A percentile compares a stretch with the other conserved stretches of the same genome.
phyloP scores from a whole-genome alignment of 2,888 invertebrate species.

The Caenorhabditis drosophilae region DNA sequence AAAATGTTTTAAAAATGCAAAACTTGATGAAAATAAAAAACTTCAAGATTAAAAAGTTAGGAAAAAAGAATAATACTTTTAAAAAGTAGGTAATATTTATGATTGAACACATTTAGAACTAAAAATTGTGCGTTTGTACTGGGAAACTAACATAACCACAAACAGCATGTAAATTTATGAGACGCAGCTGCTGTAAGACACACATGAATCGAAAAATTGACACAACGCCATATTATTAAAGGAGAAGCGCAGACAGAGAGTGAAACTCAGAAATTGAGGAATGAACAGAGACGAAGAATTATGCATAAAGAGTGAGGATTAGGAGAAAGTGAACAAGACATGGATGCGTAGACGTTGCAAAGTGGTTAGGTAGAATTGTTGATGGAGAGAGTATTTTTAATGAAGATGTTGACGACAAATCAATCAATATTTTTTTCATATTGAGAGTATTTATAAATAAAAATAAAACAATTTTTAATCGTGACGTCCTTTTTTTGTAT shows the following conservation, averaged over 20 bases:
- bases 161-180: neutral
- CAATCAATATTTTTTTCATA: slow-evolving; percentile 4
- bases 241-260: too few relatives aligned
- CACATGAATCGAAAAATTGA: too few relatives aligned
- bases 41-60: neutral
- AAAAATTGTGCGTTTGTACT: slow-evolving; percentile 2
- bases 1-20: neutral
- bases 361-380: neutral
- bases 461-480: too few relatives aligned
- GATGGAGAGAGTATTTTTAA: neutral
- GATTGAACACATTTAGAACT: neutral
- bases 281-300: neutral
- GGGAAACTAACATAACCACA: neutral
- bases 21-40: neutral
- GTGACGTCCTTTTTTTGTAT: too few relatives aligned
- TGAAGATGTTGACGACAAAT: neutral
- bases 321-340: neutral
- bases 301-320: slow-evolving; percentile 6
- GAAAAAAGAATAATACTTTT: neutral
- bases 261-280: too few relatives aligned
- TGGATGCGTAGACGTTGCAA: neutral
- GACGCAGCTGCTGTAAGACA: too few relatives aligned
- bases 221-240: too few relatives aligned
- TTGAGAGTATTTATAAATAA: too few relatives aligned
- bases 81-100: neutral